Percentiles rank a stretch among this genome's conserved stretches.
Conservation (phyloP, 2,888 invertebrate species). For the Serripes groenlandicus region DNA sequence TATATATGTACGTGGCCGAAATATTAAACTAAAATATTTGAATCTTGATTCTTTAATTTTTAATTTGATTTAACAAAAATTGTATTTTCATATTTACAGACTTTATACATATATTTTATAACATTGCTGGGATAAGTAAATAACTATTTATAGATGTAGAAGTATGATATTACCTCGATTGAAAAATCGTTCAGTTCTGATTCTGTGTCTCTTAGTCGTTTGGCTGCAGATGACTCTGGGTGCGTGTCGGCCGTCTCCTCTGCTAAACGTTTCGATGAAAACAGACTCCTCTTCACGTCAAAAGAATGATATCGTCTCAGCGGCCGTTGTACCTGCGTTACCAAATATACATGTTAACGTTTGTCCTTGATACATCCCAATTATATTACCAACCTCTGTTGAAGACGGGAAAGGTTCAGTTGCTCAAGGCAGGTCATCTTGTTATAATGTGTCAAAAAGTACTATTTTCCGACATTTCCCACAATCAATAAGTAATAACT, state of each 20-base stretch:
- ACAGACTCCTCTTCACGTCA: constrained; percentile 64
- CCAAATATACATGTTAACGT: neutral
- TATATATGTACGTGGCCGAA: too few relatives aligned
- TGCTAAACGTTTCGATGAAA: constrained; percentile 45
- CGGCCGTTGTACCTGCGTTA: constrained; percentile 19
- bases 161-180: constrained; percentile 44
- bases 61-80: too few relatives aligned
- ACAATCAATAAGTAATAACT: neutral
- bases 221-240: constrained; percentile 41
- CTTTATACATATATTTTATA: too few relatives aligned
- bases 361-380: too few relatives aligned
- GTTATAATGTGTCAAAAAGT: neutral
- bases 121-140: too few relatives aligned
- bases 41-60: too few relatives aligned
- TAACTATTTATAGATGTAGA: too few relatives aligned
- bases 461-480: neutral
- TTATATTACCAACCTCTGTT: too few relatives aligned
- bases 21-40: too few relatives aligned
- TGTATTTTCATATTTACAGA: too few relatives aligned
- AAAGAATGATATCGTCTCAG: constrained; percentile 62
- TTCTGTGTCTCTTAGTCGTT: constrained; percentile 52
- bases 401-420: neutral
- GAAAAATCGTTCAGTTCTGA: constrained; percentile 28
- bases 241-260: constrained; percentile 31
- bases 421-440: neutral